Conservation (phyloP, 2,888 invertebrate genomes). For the Drosophila tripunctata region DNA sequence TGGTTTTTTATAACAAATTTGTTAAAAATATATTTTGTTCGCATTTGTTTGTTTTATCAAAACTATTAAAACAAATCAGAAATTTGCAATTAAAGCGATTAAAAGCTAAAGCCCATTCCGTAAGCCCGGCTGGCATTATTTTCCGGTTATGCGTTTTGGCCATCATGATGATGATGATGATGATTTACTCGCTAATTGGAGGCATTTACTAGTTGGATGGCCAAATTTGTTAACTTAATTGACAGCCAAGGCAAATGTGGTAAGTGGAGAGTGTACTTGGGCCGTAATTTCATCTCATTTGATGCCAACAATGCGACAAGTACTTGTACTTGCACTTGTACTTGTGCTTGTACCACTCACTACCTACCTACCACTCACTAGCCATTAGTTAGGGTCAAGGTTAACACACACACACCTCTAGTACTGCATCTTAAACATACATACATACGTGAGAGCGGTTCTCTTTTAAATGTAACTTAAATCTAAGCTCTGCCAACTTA, state of each 20-base stretch:
- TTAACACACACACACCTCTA: not conserved
- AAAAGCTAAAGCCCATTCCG: not conserved
- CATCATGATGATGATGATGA: conserved; percentile 15
- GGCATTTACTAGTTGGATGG: conserved; percentile 23
- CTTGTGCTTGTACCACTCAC: too few species aligned
- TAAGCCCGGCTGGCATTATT: not conserved
- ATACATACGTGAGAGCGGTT: not conserved
- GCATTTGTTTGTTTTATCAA: not conserved
- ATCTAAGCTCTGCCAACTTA: conserved; percentile 18
- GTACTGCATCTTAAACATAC: not conserved
- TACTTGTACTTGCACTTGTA: too few species aligned
- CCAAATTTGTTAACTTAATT: conserved; percentile 21
- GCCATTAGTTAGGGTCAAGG: conserved; percentile 32
- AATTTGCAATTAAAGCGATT: not conserved
- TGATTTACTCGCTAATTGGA: conserved; percentile 30
- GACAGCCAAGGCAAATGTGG: conserved; percentile 3
- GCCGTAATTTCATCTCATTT: conserved; percentile 10
- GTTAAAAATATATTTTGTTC: too few species aligned
- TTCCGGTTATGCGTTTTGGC: not conserved
- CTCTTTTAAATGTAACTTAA: conserved; percentile 14
- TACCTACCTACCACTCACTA: too few species aligned
- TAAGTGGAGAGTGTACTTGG: not conserved
- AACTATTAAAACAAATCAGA: not conserved
- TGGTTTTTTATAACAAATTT: too few species aligned
- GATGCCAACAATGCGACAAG: not conserved